phyloP scores from a whole-genome alignment of 2,797 vertebrate species.

The Sebastes goodei region DNA sequence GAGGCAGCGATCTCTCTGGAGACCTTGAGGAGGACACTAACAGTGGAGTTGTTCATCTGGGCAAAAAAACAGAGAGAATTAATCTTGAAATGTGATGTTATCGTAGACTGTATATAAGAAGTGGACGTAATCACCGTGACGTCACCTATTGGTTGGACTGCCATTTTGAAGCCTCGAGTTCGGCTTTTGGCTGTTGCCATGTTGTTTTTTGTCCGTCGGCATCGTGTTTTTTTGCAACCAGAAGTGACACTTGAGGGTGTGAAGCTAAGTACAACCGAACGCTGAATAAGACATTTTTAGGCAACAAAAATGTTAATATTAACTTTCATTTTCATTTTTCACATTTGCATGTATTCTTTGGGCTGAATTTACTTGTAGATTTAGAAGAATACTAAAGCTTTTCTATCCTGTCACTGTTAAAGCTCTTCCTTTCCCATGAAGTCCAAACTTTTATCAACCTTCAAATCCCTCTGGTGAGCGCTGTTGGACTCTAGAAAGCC shows the following conservation, averaged over 20 bases:
- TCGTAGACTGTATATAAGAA: not conserved
- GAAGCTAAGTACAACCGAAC: not conserved
- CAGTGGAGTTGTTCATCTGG: not conserved
- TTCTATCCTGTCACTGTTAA: not conserved
- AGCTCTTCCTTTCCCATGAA: not conserved
- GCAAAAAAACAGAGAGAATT: not conserved
- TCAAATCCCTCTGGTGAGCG: not conserved
- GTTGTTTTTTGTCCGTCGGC: not conserved
- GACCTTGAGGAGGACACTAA: not conserved
- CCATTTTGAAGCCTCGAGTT: not conserved
- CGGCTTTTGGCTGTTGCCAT: not conserved
- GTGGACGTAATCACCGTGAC: too few species aligned
- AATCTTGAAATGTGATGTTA: not conserved
- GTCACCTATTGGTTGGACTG: not conserved
- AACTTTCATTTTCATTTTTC: not conserved
- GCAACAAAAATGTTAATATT: not conserved
- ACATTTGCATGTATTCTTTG: not conserved
- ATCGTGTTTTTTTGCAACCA: not conserved
- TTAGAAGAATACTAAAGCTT: not conserved
- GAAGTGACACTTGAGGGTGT: not conserved
- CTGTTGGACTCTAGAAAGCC: conserved; percentile 13
- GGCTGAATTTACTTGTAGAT: not conserved
- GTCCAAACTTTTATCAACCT: not conserved
- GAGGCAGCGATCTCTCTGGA: not conserved
- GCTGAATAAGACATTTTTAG: not conserved